Evolutionary conservation across 1,140 invertebrate genomes (phyloP).

Genomic region (Calephelis nemesis): DNA sequence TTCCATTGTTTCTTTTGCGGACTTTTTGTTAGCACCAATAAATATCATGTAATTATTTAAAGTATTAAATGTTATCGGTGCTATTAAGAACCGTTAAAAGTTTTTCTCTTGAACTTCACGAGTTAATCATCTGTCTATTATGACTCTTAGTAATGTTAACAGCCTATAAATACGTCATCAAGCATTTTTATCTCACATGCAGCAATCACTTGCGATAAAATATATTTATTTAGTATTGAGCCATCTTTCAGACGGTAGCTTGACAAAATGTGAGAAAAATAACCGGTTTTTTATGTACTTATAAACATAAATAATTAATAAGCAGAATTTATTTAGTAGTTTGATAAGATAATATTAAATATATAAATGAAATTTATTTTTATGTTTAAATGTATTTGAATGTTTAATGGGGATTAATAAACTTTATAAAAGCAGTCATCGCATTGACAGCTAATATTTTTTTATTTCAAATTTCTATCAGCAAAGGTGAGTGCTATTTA

Average conservation of each 20-base stretch:
- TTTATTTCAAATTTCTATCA: no score
- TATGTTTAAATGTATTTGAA: no score
- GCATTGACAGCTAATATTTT: no score
- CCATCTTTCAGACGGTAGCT: background rate
- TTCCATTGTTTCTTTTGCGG: no score
- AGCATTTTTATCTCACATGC: constrained; percentile 7
- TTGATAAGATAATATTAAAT: background rate
- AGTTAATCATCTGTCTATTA: constrained; percentile 15
- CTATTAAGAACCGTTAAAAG: constrained; percentile 2
- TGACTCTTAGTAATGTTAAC: constrained; percentile 9
- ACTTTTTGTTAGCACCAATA: constrained; percentile 3
- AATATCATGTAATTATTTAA: constrained; percentile 1
- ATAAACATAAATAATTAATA: constrained; percentile 3
- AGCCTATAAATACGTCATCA: constrained; percentile 11
- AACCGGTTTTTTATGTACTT: background rate
- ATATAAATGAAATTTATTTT: no score
- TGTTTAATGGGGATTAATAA: no score
- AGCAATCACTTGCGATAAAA: constrained; percentile 12
- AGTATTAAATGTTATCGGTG: background rate
- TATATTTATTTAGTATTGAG: constrained; percentile 10
- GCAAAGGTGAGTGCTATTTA: no score
- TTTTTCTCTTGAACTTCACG: constrained; percentile 9
- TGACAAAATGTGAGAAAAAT: constrained; percentile 10
- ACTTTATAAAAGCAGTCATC: no score
- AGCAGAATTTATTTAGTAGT: constrained; percentile 2